Conservation (phyloP, 2,797 vertebrate species). For the Coregonus suidteri region DNA sequence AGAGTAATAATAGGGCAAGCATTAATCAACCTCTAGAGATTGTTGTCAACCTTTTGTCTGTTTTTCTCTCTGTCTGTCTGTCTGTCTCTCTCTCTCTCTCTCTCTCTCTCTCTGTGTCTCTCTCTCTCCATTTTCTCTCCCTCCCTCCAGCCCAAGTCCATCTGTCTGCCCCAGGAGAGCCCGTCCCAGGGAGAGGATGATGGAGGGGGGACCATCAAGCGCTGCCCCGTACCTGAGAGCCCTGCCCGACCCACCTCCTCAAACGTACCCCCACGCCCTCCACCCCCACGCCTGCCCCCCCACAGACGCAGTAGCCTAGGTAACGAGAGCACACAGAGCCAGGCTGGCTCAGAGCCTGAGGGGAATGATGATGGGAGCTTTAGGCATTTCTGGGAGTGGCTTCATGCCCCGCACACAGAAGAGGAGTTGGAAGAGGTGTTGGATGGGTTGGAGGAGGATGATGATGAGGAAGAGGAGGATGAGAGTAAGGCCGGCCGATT, state of each 20-base stretch:
- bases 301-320: slow-evolving; percentile 89
- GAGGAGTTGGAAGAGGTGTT: slow-evolving; percentile 77
- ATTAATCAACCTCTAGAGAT: neutral
- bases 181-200: slow-evolving; percentile 85
- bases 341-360: slow-evolving; percentile 64
- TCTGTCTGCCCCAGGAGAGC: slow-evolving; percentile 82
- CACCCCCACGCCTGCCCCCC: slow-evolving; percentile 90
- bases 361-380: slow-evolving; percentile 76
- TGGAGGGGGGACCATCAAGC: slow-evolving; percentile 89
- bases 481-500: slow-evolving; percentile 76
- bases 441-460: slow-evolving; percentile 22
- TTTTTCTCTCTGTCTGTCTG: too few relatives aligned
- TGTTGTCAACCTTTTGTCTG: neutral
- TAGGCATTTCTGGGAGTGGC: slow-evolving; percentile 83
- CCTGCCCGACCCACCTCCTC: slow-evolving; percentile 80
- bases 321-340: slow-evolving; percentile 71
- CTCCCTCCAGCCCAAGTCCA: slow-evolving; percentile 85
- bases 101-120: too few relatives aligned
- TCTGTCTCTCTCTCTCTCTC: too few relatives aligned
- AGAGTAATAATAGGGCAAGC: neutral
- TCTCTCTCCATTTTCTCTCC: neutral
- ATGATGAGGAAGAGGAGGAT: slow-evolving; percentile 52
- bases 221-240: slow-evolving; percentile 81
- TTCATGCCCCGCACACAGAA: slow-evolving; percentile 80
- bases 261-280: slow-evolving; percentile 90